Percentiles rank a stretch among this genome's conserved stretches.
phyloP scores from a whole-genome alignment of 2,797 vertebrate species.

The Nyctalus aviator region DNA sequence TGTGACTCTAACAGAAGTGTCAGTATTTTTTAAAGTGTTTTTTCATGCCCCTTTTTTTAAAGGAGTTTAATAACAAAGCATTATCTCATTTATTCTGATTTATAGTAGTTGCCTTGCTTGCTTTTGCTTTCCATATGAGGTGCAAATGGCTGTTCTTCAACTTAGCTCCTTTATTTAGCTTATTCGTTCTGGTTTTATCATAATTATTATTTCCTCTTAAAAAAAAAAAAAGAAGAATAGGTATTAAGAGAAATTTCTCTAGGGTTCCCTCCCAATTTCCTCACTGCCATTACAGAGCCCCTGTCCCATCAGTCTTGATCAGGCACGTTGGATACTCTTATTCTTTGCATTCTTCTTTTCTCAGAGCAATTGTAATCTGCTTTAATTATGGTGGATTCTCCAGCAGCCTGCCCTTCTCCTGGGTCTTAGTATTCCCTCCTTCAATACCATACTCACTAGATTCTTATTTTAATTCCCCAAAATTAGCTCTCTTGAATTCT shows the following conservation, averaged over 20 bases:
- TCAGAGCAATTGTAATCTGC: conserved; percentile 81
- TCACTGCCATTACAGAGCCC: conserved; percentile 16
- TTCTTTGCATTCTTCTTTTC: conserved; percentile 62
- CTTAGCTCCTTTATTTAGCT: conserved; percentile 57
- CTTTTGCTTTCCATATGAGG: neutral
- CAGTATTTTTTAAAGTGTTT: neutral
- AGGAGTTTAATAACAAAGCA: conserved; percentile 30
- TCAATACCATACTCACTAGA: conserved; percentile 75
- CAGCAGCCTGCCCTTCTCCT: conserved; percentile 74
- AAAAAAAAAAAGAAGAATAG: conserved; percentile 49
- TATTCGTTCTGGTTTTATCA: conserved; percentile 65
- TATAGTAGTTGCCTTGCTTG: neutral
- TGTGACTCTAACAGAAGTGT: conserved; percentile 48
- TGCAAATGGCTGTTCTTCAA: conserved; percentile 23
- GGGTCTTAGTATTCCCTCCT: conserved; percentile 79
- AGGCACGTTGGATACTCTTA: conserved; percentile 52
- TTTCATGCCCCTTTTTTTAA: neutral
- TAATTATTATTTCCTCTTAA: conserved; percentile 74
- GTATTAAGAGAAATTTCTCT: conserved; percentile 75
- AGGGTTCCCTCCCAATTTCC: conserved; percentile 71
- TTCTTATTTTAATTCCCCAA: conserved; percentile 77
- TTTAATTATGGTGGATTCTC: conserved; percentile 83
- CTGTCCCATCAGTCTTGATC: conserved; percentile 29
- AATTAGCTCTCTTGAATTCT: conserved; percentile 82
- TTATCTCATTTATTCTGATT: neutral